Evolutionary conservation across 64 coral and sea anemone species (phyloP).

Genomic region (Catalaphyllia jardinei): DNA sequence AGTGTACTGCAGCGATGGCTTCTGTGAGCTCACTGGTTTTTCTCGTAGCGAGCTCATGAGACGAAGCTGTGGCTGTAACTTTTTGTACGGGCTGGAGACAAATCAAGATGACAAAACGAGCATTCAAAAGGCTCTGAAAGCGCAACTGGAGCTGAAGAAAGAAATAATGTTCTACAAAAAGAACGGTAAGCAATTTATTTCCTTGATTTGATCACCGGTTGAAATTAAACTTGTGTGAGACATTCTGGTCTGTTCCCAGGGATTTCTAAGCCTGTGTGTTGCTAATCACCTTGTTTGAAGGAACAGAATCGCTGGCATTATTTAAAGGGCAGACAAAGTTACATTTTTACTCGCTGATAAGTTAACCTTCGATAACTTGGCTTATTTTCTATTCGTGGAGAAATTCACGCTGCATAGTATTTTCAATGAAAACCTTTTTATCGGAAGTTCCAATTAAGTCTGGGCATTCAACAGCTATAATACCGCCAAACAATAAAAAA

Average conservation of each 20-base stretch:
- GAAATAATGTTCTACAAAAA: constrained; percentile 95
- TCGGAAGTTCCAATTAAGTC: constrained; percentile 34
- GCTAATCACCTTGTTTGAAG: neutral
- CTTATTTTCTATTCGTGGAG: neutral
- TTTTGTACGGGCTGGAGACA: constrained; percentile 88
- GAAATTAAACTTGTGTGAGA: neutral
- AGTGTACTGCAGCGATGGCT: constrained; percentile 96
- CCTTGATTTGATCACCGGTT: constrained; percentile 3
- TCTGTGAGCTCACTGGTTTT: constrained; percentile 92
- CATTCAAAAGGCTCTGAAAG: constrained; percentile 75
- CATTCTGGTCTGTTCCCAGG: neutral
- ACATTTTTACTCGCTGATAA: neutral
- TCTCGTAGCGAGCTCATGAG: constrained; percentile 86
- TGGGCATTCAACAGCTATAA: constrained; percentile 17
- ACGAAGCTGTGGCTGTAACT: constrained; percentile 79
- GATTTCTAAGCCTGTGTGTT: neutral
- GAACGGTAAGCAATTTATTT: constrained; percentile 66
- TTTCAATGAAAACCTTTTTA: neutral
- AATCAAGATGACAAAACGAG: constrained; percentile 75
- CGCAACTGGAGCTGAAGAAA: constrained; percentile 83
- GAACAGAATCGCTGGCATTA: neutral
- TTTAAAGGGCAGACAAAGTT: neutral
- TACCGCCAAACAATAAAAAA: constrained; percentile 31
- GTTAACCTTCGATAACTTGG: neutral
- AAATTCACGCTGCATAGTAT: neutral